Base-by-base conservation (phyloP, 2,797 vertebrate species). In the Tragopan temminckii region DNA sequence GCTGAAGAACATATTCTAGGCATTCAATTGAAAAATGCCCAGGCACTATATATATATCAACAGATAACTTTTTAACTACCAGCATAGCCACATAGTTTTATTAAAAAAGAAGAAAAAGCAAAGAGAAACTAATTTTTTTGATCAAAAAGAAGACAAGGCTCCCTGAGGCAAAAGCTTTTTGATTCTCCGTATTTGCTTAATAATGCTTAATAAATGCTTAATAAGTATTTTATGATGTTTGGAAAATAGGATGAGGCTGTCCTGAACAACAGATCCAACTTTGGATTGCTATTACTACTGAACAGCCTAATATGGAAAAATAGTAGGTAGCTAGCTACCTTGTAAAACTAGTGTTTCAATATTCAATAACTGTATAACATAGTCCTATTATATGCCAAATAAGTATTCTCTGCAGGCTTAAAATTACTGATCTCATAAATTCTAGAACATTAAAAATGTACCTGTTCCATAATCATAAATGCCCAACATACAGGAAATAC, bases 11-110 rank as follows among this genome's bases (percentile, higher is more conserved):
- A 84, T 85, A 69, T 94, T 95, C 25, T 68, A 77, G 19, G 20
- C 25, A 31, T 75, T 90, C 31, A 70, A 2, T 18, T 80, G 31
- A n/a, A 92, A 95, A 83, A 69, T 67, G 18, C 71, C 46, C 27
- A 78, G 58, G 53, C 4, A 67, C 24, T 42, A 36, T 91, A 50
- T 57, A 50, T 57, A 92, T 23, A 83, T 64, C 67, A 96, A 48
- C 81, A 92, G 66, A 80, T 89, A 90, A 57, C 11, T 87, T 87
- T 97, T 90, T 67, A 94, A 57, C 19, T 61, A 88, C 53, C 67
- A 88, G 8, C 6, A 68, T 45, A 88, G 36, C 20, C 25, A 48
- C 35, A 40, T 7, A 14, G 21, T 85, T 95, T 96, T 81, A 74
- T 64, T 93, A 93, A 95, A 85, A 46, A 50, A 93, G 29, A 76